Percentiles rank a stretch among this genome's conserved stretches.
phyloP scores from a whole-genome alignment of 1,140 invertebrate species.

The Maconellicoccus hirsutus region DNA sequence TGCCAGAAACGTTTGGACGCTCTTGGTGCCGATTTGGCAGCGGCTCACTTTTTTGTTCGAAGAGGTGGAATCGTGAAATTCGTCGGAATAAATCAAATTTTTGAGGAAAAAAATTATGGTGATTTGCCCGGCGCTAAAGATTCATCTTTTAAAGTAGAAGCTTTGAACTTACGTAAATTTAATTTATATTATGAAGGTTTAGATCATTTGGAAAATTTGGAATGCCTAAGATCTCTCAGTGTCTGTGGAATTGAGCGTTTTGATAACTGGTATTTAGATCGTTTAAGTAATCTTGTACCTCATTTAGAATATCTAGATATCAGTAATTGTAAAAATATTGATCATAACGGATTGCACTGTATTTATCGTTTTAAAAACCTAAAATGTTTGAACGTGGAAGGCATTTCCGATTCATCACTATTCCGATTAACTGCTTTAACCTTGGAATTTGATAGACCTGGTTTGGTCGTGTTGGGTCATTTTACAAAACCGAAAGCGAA shows the following conservation, averaged over 20 bases:
- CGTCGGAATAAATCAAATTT: constrained; percentile 43
- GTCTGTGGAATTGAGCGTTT: constrained; percentile 48
- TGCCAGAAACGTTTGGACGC: constrained; percentile 25
- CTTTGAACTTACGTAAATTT: constrained; percentile 51
- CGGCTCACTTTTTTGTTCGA: constrained; percentile 56
- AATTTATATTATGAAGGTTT: constrained; percentile 56
- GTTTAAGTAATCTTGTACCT: constrained; percentile 44
- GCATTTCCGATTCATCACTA: not conserved
- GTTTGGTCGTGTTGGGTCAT: not conserved
- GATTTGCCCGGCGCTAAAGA: constrained; percentile 45
- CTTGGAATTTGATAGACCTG: not conserved
- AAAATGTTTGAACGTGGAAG: not conserved
- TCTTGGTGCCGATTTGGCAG: constrained; percentile 56
- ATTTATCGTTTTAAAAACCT: not conserved
- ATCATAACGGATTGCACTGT: not conserved
- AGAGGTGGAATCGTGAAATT: constrained; percentile 58
- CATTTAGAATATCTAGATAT: constrained; percentile 61
- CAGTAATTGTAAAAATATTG: constrained; percentile 43
- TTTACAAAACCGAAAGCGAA: not conserved
- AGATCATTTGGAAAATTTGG: constrained; percentile 49
- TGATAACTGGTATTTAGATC: constrained; percentile 67
- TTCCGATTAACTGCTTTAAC: not conserved
- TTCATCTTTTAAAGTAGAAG: constrained; percentile 46
- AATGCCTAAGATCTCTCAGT: constrained; percentile 49
- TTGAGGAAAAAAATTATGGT: constrained; percentile 36